Evolutionary conservation across 1,140 invertebrate genomes (phyloP), one percentile per base, ranked within the genome.

Genomic region (Drosophila pachea): DNA sequence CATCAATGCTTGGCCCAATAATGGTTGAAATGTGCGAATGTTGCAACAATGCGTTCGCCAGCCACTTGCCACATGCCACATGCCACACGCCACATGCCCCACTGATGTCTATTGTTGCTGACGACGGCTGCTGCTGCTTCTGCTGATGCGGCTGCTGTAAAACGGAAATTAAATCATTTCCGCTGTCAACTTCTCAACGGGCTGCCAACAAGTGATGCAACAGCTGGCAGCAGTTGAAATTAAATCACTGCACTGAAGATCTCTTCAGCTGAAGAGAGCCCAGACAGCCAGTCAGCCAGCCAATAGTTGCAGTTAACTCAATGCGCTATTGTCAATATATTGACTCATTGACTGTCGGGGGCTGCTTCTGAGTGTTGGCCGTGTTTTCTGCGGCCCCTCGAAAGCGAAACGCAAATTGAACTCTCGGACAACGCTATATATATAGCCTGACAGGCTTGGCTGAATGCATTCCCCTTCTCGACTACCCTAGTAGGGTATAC

Each of bases 121-220:
- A 47, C 40, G 22, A 4, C 56, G 12, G 16, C 22, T 55, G 38
- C 38, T 14, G 40, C 12, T 38, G 49, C 33, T 52, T 7, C 14
- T 22, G 31, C 31, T 50, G 31, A n/a, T 14, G 7, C 2, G 35
- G 33, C 32, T 43, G 31, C 50, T 42, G 59, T 29, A 53, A 49
- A 83, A 63, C 79, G 78, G 79, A 83, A 84, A 83, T 83, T 84
- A 84, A 84, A 83, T 84, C 78, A 84, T 84, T 83, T 84, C 76
- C 79, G 54, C 69, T 78, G 65, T 77, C 68, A 61, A 67, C 66
- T 63, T 59, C 68, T 43, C 74, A 76, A 61, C 36, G 45, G 38
- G 56, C 53, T 59, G 74, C 61, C 68, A 67, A 61, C 31, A 61
- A 53, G 12, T 58, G 74, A 66, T 66, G 70, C 66, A 81, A 81